Conservation (phyloP, 2,888 invertebrate genomes). For the Teleiodes luculella region DNA sequence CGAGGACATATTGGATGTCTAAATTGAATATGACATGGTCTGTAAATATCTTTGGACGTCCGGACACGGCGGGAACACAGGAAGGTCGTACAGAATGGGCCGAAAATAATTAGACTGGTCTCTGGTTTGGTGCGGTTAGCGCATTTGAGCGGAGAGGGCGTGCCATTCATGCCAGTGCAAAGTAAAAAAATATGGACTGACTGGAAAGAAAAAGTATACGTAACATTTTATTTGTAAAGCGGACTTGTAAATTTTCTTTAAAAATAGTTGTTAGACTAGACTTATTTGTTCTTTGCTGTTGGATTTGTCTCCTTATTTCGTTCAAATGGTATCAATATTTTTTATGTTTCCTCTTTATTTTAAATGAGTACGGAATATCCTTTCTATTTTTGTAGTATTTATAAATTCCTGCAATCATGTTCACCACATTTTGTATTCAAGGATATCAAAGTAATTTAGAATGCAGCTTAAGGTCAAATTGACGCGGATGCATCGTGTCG, state of each 20-base stretch:
- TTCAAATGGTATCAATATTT: neutral
- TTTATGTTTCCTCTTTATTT: too few relatives aligned
- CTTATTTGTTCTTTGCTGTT: too few relatives aligned
- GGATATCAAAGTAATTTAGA: conserved; percentile 1
- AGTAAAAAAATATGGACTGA: too few relatives aligned
- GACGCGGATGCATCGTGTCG: neutral
- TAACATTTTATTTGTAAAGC: too few relatives aligned
- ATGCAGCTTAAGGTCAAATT: neutral
- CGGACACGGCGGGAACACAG: conserved; percentile 17
- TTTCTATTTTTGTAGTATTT: too few relatives aligned
- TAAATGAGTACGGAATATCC: too few relatives aligned
- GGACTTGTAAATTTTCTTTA: too few relatives aligned
- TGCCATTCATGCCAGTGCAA: neutral
- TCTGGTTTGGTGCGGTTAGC: neutral
- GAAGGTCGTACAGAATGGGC: conserved; percentile 18
- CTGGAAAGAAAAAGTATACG: too few relatives aligned
- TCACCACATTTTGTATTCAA: neutral
- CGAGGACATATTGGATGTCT: neutral
- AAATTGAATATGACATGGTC: conserved; percentile 10
- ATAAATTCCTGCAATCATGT: neutral
- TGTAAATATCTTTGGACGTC: conserved; percentile 16
- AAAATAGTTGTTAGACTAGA: too few relatives aligned
- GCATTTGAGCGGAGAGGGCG: neutral
- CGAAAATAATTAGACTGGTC: conserved; percentile 19
- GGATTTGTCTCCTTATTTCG: neutral